Evolutionary conservation across 2,113 vertebrate species (phyloP), one percentile per base, ranked within the genome.

Genomic region (Rhinoderma darwinii): DNA sequence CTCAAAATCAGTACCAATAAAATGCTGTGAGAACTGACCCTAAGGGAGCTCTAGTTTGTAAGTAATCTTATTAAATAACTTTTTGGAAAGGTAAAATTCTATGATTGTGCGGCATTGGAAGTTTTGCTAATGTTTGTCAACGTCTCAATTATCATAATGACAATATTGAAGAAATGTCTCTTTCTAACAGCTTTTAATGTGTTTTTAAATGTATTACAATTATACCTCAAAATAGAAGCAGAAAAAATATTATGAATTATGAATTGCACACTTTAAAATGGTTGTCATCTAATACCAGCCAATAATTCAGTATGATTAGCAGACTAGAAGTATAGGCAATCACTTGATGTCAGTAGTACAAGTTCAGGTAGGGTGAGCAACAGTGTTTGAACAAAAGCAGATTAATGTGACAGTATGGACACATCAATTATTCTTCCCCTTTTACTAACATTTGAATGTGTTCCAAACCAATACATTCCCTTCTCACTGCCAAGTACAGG

Each of bases 401-500:
- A 78, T 78, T 78, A 78, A 78, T 81, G 78, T 81, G 78, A 81
- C 78, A 81, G 78, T 56, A 54, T 54, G 47, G 76, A 32, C 50
- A 56, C 6, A 78, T 78, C 50, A 78, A 78, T 81, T 81, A 63
- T 63, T 11, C 78, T 63, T 22, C 37, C 17, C 37, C 63, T 81
- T 78, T 61, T 63, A 63, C 35, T 17, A 61, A 63, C 54, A 61
- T 41, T 81, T 81, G 78, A 81, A 27, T 81, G 14, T 81, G 54
- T 12, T 81, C 54, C 54, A 81, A 81, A 63, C 54, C 78, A 81
- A 20, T 77, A 39, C 76, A 32, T 78, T 78, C 8, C 76, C 35
- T 54, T 54, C 30, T 77, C 47, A 32, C 18, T 78, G 76, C 76
- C 76, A 78, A 78, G 32, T 54, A 35, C 27, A 78, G 30, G 47